These are phyloP conservation scores for Chymomyza amoena DNA, from an alignment of 2,888 invertebrate genomes.

Conservation along the genomic window DNA sequence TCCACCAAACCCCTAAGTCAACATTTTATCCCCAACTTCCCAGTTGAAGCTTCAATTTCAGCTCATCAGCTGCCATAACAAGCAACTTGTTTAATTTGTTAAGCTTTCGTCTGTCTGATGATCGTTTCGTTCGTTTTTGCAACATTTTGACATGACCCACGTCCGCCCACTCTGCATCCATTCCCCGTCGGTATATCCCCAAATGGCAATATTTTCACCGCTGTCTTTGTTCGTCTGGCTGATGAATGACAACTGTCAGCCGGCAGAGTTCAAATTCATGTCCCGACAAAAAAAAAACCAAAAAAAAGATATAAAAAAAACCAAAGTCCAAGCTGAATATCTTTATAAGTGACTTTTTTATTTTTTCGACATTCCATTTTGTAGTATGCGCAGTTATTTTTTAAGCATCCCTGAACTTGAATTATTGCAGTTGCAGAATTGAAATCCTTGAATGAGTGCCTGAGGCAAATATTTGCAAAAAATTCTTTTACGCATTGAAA, in stretches of 20 bases:
- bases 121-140: not conserved
- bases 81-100: slow-evolving; percentile 19
- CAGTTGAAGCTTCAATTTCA: not conserved
- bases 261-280: slow-evolving; percentile 3
- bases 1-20: not conserved
- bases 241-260: slow-evolving; percentile 18
- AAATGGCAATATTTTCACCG: not conserved
- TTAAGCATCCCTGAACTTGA: slow-evolving; percentile 11
- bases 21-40: not conserved
- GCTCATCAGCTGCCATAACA: slow-evolving; percentile 6
- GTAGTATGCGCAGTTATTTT: slow-evolving; percentile 11
- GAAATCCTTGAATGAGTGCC: too few species aligned
- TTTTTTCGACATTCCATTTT: slow-evolving; percentile 16
- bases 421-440: slow-evolving; percentile 12
- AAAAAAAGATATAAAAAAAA: not conserved
- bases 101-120: not conserved
- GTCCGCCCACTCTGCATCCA: not conserved
- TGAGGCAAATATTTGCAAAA: too few species aligned
- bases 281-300: not conserved
- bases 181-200: too few species aligned
- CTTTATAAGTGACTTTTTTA: slow-evolving; percentile 16
- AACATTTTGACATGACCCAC: not conserved
- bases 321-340: slow-evolving; percentile 21
- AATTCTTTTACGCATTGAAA: too few species aligned
- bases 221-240: not conserved